These are phyloP conservation scores for Pycnomerus fuliginosus DNA, from an alignment of 2,888 invertebrate genomes.

Conservation along the genomic window DNA sequence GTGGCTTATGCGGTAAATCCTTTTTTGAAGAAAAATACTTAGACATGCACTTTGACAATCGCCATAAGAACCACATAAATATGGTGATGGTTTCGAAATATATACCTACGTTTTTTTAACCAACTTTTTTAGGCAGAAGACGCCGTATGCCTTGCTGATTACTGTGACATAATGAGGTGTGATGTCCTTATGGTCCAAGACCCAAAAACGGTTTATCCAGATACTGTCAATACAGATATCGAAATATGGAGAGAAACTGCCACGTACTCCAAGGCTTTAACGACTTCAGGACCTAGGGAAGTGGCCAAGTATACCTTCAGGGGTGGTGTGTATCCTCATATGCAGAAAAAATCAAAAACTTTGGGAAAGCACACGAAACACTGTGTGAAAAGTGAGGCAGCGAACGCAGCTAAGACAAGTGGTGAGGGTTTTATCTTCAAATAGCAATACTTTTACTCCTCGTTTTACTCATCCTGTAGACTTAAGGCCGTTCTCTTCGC, in stretches of 20 bases:
- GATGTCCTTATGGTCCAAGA: constrained; percentile 81
- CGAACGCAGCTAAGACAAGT: constrained; percentile 35
- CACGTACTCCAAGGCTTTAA: constrained; percentile 65
- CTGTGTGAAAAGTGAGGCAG: constrained; percentile 47
- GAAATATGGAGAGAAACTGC: constrained; percentile 82
- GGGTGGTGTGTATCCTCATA: constrained; percentile 38
- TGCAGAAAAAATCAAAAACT: constrained; percentile 32
- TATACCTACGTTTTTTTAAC: not conserved
- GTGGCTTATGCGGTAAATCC: constrained; percentile 87
- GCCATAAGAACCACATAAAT: constrained; percentile 81
- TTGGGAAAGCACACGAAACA: constrained; percentile 30
- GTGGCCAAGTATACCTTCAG: constrained; percentile 48
- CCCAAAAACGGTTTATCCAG: constrained; percentile 64
- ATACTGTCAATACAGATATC: constrained; percentile 71
- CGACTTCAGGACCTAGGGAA: constrained; percentile 51
- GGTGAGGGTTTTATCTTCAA: constrained; percentile 23
- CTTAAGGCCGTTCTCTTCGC: too few relatives aligned
- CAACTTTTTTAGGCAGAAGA: constrained; percentile 72
- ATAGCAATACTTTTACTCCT: too few relatives aligned
- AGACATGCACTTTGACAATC: constrained; percentile 86
- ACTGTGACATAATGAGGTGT: constrained; percentile 95
- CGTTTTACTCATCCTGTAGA: too few relatives aligned
- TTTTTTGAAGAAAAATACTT: constrained; percentile 86
- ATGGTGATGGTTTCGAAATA: constrained; percentile 66
- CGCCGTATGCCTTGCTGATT: constrained; percentile 89